phyloP scores from a whole-genome alignment of 1,140 invertebrate genomes.

The Camponotus vicinus region DNA sequence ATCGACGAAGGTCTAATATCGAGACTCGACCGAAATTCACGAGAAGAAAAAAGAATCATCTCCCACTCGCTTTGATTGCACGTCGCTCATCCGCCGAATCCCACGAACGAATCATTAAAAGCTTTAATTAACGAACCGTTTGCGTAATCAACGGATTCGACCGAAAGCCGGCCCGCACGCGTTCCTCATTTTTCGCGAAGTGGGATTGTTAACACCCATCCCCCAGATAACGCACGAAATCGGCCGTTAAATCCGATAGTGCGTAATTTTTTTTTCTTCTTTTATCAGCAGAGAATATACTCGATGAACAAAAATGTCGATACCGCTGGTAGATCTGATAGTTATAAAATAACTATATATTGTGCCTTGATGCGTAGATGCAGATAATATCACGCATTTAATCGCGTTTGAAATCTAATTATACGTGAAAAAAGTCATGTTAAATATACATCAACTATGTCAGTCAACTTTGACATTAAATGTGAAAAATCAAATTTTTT shows the following conservation, averaged over 20 bases:
- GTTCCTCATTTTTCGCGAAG: conserved; percentile 45
- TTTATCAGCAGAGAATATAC: background rate
- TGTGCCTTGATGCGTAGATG: background rate
- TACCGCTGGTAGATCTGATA: background rate
- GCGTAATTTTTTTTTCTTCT: conserved; percentile 8
- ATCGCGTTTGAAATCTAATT: background rate
- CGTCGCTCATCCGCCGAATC: conserved; percentile 16
- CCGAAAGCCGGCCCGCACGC: conserved; percentile 38
- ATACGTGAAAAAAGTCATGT: background rate
- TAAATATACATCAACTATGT: background rate
- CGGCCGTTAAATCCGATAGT: conserved; percentile 13
- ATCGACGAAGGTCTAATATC: background rate
- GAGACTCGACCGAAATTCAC: conserved; percentile 11
- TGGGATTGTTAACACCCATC: background rate
- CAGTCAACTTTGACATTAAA: background rate
- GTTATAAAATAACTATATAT: background rate
- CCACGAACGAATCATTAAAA: conserved; percentile 66
- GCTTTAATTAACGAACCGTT: conserved; percentile 71
- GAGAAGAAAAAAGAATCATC: background rate
- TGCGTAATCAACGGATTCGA: conserved; percentile 61
- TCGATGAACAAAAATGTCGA: background rate
- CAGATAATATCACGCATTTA: background rate
- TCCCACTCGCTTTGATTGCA: conserved; percentile 44
- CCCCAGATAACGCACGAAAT: background rate
- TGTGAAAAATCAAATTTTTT: background rate